phyloP scores from a whole-genome alignment of 1,140 invertebrate genomes.

The Aphidius ervi region DNA sequence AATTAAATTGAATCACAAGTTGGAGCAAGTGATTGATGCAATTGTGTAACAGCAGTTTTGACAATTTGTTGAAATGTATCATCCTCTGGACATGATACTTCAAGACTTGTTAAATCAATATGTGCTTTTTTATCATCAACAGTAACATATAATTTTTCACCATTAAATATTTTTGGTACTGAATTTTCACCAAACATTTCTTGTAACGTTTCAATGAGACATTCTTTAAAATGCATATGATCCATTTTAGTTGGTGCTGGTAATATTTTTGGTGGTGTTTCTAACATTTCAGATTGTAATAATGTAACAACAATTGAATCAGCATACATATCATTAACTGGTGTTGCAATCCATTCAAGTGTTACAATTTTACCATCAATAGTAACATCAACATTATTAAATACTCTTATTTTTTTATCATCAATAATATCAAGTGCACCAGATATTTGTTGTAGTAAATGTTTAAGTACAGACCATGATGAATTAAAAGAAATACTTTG shows the following conservation, averaged over 20 bases:
- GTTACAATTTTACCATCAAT: conserved; percentile 82
- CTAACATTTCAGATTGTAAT: conserved; percentile 70
- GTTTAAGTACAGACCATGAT: conserved; percentile 71
- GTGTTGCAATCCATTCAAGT: conserved; percentile 91
- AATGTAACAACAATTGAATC: conserved; percentile 87
- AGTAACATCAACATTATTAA: conserved; percentile 75
- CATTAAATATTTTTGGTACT: conserved; percentile 92
- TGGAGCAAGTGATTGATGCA: conserved; percentile 81
- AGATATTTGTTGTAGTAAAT: conserved; percentile 78
- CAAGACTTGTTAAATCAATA: conserved; percentile 78
- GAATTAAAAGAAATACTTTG: conserved; percentile 86
- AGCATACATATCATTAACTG: conserved; percentile 96
- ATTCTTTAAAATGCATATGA: conserved; percentile 87
- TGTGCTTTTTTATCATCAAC: conserved; percentile 82
- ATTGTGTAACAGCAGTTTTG: conserved; percentile 77
- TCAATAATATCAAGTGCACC: conserved; percentile 74
- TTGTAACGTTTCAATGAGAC: conserved; percentile 86
- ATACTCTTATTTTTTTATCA: conserved; percentile 70
- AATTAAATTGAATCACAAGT: conserved; percentile 43
- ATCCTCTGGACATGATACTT: conserved; percentile 78
- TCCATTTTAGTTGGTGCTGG: conserved; percentile 69
- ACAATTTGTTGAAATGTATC: conserved; percentile 79
- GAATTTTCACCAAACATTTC: conserved; percentile 94
- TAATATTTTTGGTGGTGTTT: conserved; percentile 58
- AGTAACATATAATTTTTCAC: conserved; percentile 80